Percentiles rank a stretch among this genome's conserved stretches.
Conservation (phyloP, 2,888 invertebrate species). For the Agrotis exclamationis region DNA sequence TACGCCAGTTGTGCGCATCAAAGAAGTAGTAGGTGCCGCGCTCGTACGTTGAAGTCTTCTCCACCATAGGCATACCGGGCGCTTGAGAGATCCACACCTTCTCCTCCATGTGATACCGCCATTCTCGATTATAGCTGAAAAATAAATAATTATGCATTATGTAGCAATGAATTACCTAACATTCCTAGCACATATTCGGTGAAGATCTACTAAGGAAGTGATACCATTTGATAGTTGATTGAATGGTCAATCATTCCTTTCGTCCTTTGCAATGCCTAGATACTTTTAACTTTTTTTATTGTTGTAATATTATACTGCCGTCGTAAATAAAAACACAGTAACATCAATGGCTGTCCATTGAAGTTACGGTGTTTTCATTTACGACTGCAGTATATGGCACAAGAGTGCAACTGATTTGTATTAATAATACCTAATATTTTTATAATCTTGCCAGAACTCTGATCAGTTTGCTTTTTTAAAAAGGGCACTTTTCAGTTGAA, state of each 20-base stretch:
- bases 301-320: background rate
- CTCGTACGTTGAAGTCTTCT: constrained; percentile 99
- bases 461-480: constrained; percentile 1
- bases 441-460: constrained; percentile 1
- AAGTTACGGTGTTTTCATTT: no score
- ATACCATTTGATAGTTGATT: constrained; percentile 4
- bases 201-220: background rate
- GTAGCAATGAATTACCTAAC: background rate
- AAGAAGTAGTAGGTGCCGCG: constrained; percentile 99
- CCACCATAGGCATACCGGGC: constrained; percentile 97
- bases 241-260: no score
- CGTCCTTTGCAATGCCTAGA: background rate
- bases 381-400: no score
- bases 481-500: constrained; percentile 14
- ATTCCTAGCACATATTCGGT: background rate
- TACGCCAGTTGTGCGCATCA: constrained; percentile 99
- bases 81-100: constrained; percentile 99
- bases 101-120: constrained; percentile 99
- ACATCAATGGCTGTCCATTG: no score
- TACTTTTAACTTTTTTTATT: background rate
- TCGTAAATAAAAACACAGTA: no score
- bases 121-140: constrained; percentile 98
- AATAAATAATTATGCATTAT: constrained; percentile 33
- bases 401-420: background rate
- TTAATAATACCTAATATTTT: background rate